Evolutionary conservation across 2,797 vertebrate genomes (phyloP).

Genomic region (Coranthus polyacanthus): DNA sequence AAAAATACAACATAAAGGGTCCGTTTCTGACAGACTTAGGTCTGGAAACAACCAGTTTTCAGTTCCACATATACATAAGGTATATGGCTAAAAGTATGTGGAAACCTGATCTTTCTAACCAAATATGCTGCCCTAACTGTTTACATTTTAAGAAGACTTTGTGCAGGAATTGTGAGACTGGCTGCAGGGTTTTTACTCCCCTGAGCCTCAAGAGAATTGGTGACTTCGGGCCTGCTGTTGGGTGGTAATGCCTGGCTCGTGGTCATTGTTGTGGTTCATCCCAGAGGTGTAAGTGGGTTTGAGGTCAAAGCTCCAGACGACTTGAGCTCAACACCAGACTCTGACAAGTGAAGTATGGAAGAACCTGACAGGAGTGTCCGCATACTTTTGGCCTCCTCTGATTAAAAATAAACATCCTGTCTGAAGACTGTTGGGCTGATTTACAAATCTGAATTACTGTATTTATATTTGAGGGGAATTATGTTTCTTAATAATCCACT

Average conservation of each 20-base stretch:
- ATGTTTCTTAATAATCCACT: no score
- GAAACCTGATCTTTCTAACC: background rate
- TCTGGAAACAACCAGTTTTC: background rate
- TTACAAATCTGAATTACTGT: no score
- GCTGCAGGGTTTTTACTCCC: background rate
- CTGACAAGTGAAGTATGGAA: background rate
- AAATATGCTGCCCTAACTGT: background rate
- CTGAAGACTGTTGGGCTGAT: no score
- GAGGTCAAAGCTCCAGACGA: no score
- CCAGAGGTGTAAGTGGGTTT: no score
- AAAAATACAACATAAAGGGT: no score
- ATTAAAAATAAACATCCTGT: no score
- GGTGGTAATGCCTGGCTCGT: background rate
- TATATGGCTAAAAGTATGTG: background rate
- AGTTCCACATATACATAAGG: background rate
- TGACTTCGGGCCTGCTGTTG: background rate
- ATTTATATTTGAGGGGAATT: no score
- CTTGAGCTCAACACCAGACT: background rate
- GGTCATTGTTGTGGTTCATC: background rate
- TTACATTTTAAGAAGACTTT: background rate
- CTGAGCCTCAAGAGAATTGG: conserved; percentile 1
- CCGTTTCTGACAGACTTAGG: background rate
- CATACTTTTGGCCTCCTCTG: no score
- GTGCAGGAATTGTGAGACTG: background rate
- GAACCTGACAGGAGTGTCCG: background rate